A percentile compares a stretch with the other conserved stretches of the same genome.
phyloP scores from a whole-genome alignment of 2,888 invertebrate genomes.

The Octodonta nipae region DNA sequence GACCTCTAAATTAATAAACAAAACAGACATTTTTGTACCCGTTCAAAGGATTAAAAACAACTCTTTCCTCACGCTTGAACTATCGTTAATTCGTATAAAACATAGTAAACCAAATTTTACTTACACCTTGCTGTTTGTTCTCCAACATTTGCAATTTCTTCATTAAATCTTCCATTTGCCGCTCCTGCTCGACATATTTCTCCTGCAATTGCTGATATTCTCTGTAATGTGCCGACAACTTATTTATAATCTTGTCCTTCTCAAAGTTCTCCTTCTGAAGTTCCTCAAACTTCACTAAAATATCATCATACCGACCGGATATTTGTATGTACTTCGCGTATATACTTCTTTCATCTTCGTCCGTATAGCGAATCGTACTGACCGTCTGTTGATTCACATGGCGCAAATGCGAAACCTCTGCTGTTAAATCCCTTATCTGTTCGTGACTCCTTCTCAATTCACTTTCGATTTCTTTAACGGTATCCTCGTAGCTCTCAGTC shows the following conservation, averaged over 20 bases:
- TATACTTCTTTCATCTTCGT: conserved; percentile 23
- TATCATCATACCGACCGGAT: conserved; percentile 28
- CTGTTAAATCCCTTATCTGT: conserved; percentile 13
- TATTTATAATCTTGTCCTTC: conserved; percentile 9
- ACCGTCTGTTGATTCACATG: conserved; percentile 22
- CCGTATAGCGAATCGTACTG: conserved; percentile 22
- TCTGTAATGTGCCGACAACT: conserved; percentile 8
- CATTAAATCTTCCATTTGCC: conserved; percentile 12
- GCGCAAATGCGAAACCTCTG: conserved; percentile 15
- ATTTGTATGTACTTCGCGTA: conserved; percentile 29
- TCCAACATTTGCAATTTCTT: conserved; percentile 15
- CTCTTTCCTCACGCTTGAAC: too few relatives aligned
- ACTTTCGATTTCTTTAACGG: conserved; percentile 11
- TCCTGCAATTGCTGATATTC: conserved; percentile 9
- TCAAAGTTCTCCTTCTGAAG: conserved; percentile 17
- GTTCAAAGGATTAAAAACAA: too few relatives aligned
- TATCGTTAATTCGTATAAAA: too few relatives aligned
- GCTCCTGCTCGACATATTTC: conserved; percentile 12
- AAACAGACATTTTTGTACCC: too few relatives aligned
- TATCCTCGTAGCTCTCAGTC: conserved; percentile 15
- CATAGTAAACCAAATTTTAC: too few relatives aligned
- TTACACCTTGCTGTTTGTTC: conserved; percentile 15
- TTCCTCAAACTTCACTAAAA: conserved; percentile 25
- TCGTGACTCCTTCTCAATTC: conserved; percentile 11
- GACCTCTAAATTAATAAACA: too few relatives aligned